Evolutionary conservation across 2,113 vertebrate genomes (phyloP).

Genomic region (Sylvietta virens): DNA sequence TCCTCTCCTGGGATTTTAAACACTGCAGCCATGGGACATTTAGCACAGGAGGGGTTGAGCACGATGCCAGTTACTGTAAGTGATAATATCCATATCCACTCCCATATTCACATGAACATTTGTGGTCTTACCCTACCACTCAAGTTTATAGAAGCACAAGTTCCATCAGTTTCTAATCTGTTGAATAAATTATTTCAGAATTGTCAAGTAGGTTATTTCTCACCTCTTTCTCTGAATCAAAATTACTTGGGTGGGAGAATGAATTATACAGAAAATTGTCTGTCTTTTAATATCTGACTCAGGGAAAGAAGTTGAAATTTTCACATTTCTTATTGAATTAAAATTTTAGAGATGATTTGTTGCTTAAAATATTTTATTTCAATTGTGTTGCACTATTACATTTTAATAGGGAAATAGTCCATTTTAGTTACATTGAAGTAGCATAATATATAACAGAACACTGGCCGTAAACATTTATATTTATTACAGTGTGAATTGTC

Average conservation of each 20-base stretch:
- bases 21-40: background rate
- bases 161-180: conserved; percentile 11
- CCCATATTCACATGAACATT: background rate
- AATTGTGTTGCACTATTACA: background rate
- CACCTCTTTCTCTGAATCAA: conserved; percentile 12
- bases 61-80: accelerated
- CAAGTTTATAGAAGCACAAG: background rate
- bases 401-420: background rate
- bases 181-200: conserved; percentile 39
- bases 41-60: background rate
- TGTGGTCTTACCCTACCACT: background rate
- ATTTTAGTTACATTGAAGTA: background rate
- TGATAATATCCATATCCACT: background rate
- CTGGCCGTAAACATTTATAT: background rate
- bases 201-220: conserved; percentile 47
- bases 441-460: background rate
- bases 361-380: background rate
- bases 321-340: background rate
- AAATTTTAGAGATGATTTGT: background rate
- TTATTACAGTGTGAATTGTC: background rate
- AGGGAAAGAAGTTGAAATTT: background rate
- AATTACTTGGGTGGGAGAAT: conserved; percentile 6
- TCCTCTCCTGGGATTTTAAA: background rate
- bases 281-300: background rate
- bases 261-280: background rate